Base-by-base conservation (phyloP, 2,888 invertebrate genomes). In the Drosophila falleni region DNA sequence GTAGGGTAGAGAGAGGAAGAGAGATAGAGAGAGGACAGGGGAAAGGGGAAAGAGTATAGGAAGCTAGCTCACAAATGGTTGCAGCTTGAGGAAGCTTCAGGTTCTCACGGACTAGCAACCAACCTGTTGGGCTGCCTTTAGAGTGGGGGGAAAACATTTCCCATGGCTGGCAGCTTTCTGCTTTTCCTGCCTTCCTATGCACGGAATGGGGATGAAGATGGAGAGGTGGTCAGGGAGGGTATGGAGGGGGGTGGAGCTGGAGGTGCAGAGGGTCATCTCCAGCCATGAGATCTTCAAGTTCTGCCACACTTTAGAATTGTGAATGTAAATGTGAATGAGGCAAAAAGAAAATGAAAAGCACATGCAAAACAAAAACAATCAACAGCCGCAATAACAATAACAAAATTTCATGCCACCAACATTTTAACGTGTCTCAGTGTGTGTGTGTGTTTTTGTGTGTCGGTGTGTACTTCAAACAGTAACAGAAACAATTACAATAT, bases 301-400 rank as follows among this genome's bases (percentile, higher is more conserved):
- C 53, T 59, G 33, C 50, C 33, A 62, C 75, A 72, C 58, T 72
- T 55, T 60, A 37, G 31, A 51, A 50, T 59, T 46, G 23, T 55
- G 50, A 44, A 23, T 35, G 29, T 33, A 37, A 41, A 53, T 72
- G 63, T 63, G 66, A 72, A 78, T 77, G 63, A 77, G 72, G 35
- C 58, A 46, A 77, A 56, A 56, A 49, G 60, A 65, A 64, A 72
- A 56, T 64, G 73, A 78, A 78, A 80, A 80, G 71, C 54, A 71
- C 56, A 77, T 77, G 74, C 80, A 74, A 74, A 79, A 62, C 80
- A 79, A 74, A 74, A 79, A 62, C 80, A 79, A 74, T 79, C 79
- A 78, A 44, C 59, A 33, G 55, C 49, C 39, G 44, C 77, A 68
- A 53, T 42, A 76, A 42, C 41, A 67, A 61, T 49, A 78, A 61